A percentile compares a stretch with the other conserved stretches of the same genome.
Evolutionary conservation across 2,113 vertebrate species (phyloP).

Genomic region (Prietella phreatophila): DNA sequence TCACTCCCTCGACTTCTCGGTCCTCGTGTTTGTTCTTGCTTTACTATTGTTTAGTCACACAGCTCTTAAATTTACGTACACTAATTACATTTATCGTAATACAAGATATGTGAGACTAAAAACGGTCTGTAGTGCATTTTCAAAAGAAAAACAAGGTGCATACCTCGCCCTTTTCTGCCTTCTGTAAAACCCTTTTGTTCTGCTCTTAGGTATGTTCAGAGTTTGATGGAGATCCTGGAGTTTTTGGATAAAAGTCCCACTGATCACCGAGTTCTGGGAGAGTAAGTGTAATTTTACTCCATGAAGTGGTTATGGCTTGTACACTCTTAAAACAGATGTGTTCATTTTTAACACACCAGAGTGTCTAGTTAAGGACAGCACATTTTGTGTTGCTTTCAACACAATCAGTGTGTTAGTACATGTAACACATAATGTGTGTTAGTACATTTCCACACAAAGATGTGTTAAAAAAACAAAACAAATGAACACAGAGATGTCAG

Average conservation of each 20-base stretch:
- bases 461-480: no score
- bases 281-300: constrained; percentile 75
- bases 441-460: no score
- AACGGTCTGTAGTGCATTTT: not conserved
- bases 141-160: not conserved
- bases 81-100: not conserved
- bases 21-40: not conserved
- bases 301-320: not conserved
- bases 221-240: constrained; percentile 90
- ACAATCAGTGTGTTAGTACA: no score
- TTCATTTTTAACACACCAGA: no score
- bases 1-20: no score
- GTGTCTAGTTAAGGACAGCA: no score
- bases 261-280: constrained; percentile 79
- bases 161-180: not conserved
- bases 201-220: constrained; percentile 86
- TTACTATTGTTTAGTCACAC: not conserved
- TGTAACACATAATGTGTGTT: no score
- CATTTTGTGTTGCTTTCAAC: no score
- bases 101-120: not conserved
- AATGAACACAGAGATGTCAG: no score
- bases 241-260: constrained; percentile 86
- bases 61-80: not conserved
- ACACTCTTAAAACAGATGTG: no score
- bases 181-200: not conserved